Base-by-base conservation (phyloP, 1,140 invertebrate genomes). In the Acromyrmex echinatior region DNA sequence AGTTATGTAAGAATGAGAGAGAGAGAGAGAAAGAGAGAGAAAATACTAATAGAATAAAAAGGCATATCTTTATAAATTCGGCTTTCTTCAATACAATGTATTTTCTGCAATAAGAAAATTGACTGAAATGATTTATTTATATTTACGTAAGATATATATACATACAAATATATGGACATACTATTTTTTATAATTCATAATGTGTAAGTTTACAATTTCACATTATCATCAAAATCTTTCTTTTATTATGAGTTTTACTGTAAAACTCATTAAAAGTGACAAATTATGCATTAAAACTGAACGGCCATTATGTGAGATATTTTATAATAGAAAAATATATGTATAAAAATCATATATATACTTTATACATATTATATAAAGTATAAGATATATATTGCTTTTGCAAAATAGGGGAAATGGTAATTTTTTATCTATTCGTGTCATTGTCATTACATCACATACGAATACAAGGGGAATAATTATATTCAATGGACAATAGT, bases 401-500 rank as follows among this genome's bases (percentile, higher is more conserved):
- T 89, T 62, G 45, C n/a, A 77, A 76, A 85, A 51, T 53, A 25
- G 9, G 65, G 18, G 7, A 78, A 71, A 81, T 51, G 77, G 88
- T 82, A 68, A 90, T 71, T 87, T 87, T 90, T 81, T 78, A 90
- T 78, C 71, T 70, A 21, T 65, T 89, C 49, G 28, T 49, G 18
- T 79, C 12, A 87, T 84, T 87, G 76, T 84, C 25, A 84, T 63
- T 81, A 87, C 51, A 60, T 77, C 68, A 82, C 21, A 10, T 65
- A 87, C 21, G 16, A 87, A 80, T 53, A 86, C 58, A 21, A 85
- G 16, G 45, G 71, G 18, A 85, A 88, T 70, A 60, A 65, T 62
- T 60, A 90, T 81, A 90, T 86, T 87, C 31, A 86, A 79, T 90
- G 60, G 89, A 90, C 90, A 91, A 88, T 90, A 91, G 78, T 60